These are phyloP conservation scores for Knipowitschia caucasica DNA, from an alignment of 2,797 vertebrate genomes.

Conservation along the genomic window DNA sequence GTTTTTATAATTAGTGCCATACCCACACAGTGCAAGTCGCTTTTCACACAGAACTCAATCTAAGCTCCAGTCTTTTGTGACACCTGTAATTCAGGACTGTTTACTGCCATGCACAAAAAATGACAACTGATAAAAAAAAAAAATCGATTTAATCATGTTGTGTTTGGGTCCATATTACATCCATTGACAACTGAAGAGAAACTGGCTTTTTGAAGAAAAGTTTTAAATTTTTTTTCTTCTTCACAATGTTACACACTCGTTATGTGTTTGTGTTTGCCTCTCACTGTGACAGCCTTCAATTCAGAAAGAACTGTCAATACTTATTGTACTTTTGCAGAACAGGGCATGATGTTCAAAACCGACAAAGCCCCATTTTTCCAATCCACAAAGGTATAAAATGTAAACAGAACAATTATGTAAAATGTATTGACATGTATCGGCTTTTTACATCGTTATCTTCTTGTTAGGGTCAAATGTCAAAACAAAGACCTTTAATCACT, in stretches of 20 bases:
- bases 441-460: neutral
- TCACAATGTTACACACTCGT: slow-evolving; percentile 20
- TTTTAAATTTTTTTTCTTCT: slow-evolving; percentile 20
- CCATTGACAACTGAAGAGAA: too few relatives aligned
- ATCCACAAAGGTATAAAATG: too few relatives aligned
- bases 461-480: neutral
- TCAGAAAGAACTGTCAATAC: slow-evolving; percentile 53
- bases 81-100: slow-evolving; percentile 20
- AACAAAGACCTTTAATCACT: neutral
- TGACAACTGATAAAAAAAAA: too few relatives aligned
- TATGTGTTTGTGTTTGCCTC: slow-evolving; percentile 33
- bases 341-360: neutral
- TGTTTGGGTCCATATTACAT: too few relatives aligned
- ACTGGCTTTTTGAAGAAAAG: neutral
- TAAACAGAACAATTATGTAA: neutral
- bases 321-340: slow-evolving; percentile 15
- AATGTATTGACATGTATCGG: neutral
- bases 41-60: slow-evolving; percentile 13
- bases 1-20: slow-evolving; percentile 41
- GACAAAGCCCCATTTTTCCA: too few relatives aligned
- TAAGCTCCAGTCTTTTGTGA: slow-evolving; percentile 19
- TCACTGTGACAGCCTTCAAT: slow-evolving; percentile 38
- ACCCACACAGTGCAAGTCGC: slow-evolving; percentile 15
- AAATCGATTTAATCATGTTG: too few relatives aligned
- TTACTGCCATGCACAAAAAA: slow-evolving; percentile 10